Conservation (phyloP, 2,888 invertebrate species). For the Agrypnus murinus region DNA sequence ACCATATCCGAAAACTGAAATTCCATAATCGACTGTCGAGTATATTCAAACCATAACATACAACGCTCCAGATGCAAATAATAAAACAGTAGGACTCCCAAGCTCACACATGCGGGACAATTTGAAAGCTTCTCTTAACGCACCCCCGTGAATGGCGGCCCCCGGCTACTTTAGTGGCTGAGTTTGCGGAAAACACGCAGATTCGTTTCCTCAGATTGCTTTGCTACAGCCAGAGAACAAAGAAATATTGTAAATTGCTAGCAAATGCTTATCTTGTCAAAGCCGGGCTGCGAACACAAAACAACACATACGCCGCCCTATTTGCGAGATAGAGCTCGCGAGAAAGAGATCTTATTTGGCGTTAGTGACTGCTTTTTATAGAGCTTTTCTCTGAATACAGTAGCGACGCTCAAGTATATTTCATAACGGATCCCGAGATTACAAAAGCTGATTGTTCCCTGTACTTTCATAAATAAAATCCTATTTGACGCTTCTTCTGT, state of each 20-base stretch:
- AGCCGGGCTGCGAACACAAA: constrained; percentile 61
- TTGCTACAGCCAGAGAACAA: constrained; percentile 53
- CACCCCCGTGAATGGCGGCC: constrained; percentile 52
- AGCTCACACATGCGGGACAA: constrained; percentile 49
- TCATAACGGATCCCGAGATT: constrained; percentile 45
- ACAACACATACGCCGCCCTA: constrained; percentile 63
- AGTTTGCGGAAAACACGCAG: constrained; percentile 54
- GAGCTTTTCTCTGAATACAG: constrained; percentile 49
- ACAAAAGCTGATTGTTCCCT: constrained; percentile 46
- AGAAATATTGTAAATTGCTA: constrained; percentile 63
- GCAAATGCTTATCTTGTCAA: constrained; percentile 65
- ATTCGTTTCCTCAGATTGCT: constrained; percentile 54
- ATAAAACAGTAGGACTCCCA: constrained; percentile 46
- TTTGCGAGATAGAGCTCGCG: constrained; percentile 64
- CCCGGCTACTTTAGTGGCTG: constrained; percentile 52
- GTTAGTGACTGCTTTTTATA: constrained; percentile 58
- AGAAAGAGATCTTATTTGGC: constrained; percentile 65
- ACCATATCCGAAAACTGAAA: constrained; percentile 12
- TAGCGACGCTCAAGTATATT: constrained; percentile 45
- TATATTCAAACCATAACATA: constrained; percentile 45
- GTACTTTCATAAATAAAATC: constrained; percentile 45
- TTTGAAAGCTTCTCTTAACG: constrained; percentile 50
- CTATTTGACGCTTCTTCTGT: background rate
- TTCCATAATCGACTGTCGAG: background rate
- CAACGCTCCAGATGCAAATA: constrained; percentile 57